Evolutionary conservation across 2,113 vertebrate species (phyloP).

Genomic region (Caretta caretta): DNA sequence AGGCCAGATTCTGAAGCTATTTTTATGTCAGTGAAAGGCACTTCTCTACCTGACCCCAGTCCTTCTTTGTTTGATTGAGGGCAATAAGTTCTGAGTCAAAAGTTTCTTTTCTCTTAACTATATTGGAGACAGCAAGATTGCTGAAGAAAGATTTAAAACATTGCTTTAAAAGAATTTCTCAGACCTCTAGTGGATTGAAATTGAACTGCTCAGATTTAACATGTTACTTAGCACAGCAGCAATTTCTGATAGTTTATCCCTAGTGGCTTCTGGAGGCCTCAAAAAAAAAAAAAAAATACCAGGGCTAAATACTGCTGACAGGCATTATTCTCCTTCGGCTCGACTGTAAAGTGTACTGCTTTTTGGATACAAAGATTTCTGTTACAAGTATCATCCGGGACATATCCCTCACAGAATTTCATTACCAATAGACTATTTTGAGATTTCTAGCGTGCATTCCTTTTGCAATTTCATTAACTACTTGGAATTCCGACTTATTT

Average conservation of each 20-base stretch:
- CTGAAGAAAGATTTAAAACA: slow-evolving; percentile 34
- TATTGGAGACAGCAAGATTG: neutral
- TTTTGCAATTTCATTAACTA: neutral
- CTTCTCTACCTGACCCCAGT: neutral
- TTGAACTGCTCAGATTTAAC: neutral
- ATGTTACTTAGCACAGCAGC: slow-evolving; percentile 15
- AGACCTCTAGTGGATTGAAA: slow-evolving; percentile 43
- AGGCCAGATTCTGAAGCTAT: neutral
- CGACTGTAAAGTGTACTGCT: neutral
- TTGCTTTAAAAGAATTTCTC: slow-evolving; percentile 18
- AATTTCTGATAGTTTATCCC: slow-evolving; percentile 18
- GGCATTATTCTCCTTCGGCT: neutral
- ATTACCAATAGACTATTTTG: neutral
- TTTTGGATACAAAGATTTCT: neutral
- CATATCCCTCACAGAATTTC: neutral
- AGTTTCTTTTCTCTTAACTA: slow-evolving; percentile 19
- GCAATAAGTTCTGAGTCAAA: neutral
- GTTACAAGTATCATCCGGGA: neutral
- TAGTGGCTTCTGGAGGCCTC: neutral
- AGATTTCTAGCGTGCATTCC: neutral
- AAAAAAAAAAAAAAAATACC: neutral
- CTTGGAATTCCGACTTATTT: neutral
- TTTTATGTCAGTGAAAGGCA: neutral
- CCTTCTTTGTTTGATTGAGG: neutral
- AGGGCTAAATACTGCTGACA: slow-evolving; percentile 9